These are phyloP conservation scores for Scolopax rusticola DNA, from an alignment of 2,797 vertebrate species.

Conservation along the genomic window DNA sequence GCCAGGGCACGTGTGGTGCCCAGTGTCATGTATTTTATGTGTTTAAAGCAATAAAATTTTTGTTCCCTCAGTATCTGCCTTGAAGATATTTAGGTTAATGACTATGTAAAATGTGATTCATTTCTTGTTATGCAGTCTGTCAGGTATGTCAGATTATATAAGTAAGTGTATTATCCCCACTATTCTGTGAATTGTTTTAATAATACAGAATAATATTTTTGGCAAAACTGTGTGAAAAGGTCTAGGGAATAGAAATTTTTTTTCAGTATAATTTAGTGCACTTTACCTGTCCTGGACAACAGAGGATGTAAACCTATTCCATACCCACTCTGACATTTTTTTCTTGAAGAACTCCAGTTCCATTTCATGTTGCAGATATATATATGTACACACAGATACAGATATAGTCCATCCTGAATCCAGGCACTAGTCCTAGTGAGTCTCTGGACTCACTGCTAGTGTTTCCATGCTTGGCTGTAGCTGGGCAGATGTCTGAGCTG, in stretches of 20 bases:
- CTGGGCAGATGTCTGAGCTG: not conserved
- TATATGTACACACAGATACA: not conserved
- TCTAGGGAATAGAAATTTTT: not conserved
- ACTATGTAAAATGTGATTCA: not conserved
- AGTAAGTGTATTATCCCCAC: not conserved
- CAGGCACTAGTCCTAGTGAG: not conserved
- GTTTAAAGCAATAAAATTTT: not conserved
- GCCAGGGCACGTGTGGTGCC: rapidly evolving
- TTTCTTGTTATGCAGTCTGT: not conserved
- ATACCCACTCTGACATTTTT: not conserved
- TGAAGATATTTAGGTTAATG: slow-evolving; percentile 6
- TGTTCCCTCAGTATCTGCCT: not conserved
- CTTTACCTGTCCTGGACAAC: not conserved
- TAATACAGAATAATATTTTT: not conserved
- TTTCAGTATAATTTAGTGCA: not conserved
- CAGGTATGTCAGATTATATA: not conserved
- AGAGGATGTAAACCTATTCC: not conserved
- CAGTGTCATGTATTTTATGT: not conserved
- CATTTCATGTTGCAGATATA: not conserved
- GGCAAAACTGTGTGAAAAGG: not conserved
- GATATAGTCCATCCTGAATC: not conserved
- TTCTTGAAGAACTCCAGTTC: not conserved
- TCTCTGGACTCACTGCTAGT: not conserved
- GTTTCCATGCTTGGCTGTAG: not conserved
- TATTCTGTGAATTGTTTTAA: not conserved